Percentiles rank a stretch among this genome's conserved stretches.
Conservation (phyloP, 2,888 invertebrate genomes). For the Dryococelus australis region DNA sequence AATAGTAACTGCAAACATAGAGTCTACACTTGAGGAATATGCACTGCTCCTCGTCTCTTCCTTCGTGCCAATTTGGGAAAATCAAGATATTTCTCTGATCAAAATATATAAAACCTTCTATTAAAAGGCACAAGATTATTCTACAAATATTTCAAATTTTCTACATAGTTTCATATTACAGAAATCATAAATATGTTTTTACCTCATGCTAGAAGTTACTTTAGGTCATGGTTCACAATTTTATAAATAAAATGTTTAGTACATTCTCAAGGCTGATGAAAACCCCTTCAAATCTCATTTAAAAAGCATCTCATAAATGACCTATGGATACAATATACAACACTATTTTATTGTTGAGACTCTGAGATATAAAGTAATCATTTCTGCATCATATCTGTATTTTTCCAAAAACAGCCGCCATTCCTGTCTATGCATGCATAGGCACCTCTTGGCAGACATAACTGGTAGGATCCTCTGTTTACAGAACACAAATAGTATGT, state of each 20-base stretch:
- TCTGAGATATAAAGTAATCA: background rate
- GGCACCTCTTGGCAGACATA: background rate
- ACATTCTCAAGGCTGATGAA: background rate
- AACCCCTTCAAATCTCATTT: background rate
- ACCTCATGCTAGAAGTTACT: background rate
- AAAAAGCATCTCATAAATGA: background rate
- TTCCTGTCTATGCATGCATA: background rate
- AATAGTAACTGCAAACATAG: no score
- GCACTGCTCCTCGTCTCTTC: no score
- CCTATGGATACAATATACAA: background rate
- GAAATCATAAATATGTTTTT: no score
- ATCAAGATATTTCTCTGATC: no score
- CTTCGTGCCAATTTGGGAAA: no score
- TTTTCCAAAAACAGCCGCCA: background rate
- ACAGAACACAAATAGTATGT: no score
- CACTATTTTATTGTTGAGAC: background rate
- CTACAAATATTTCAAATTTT: no score
- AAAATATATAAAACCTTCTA: no score
- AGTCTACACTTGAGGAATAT: no score
- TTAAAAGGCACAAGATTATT: no score
- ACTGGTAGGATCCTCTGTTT: background rate
- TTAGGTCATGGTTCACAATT: background rate
- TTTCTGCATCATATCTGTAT: background rate
- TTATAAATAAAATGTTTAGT: background rate
- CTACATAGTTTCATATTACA: no score